Evolutionary conservation across 2,888 invertebrate species (phyloP), one percentile per base, ranked within the genome.

Genomic region (Scaptomyza tumidula): DNA sequence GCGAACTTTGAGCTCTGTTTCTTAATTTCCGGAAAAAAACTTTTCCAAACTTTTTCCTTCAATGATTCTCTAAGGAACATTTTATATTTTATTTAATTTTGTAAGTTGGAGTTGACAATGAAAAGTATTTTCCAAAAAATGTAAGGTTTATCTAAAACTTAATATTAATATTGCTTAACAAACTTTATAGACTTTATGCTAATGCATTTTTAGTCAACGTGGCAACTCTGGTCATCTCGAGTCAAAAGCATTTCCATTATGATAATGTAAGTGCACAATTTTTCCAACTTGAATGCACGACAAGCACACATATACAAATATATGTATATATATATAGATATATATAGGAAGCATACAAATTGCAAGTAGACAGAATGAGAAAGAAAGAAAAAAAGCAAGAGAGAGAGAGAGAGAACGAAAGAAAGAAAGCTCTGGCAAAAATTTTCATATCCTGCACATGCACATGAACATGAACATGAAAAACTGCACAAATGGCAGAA

Each of bases 221-320:
- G 84, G 39, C 83, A 84, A 81, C 86, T 65, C 86, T 79, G 80
- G 45, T 75, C 43, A 65, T 69, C 70, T 73, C 74, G 78, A 85
- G 87, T 80, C 83, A 83, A 81, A 86, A 71, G 62, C 81, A 81
- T 86, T 88, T 85, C 80, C 77, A 89, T 88, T 89, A 88, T 89
- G 87, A 89, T 88, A 88, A 88, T 87, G 84, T 87, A 82, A 87
- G 87, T 88, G 84, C 89, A 78, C 86, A 77, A 85, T 88, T 85
- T 86, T 41, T 64, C 71, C 79, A 87, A 83, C 83, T 88, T 75
- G 70, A 80, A 80, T 84, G 75, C 65, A 64, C 68, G 60, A 11
- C 44, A 31, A 54, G 54, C 41, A 43, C n/a, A 58, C 37, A 57
- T 10, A 45, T 37, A 59, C 37, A 58, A 52, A 67, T 35, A 58